phyloP scores from a whole-genome alignment of 2,888 invertebrate genomes.

The Campaea margaritaria region DNA sequence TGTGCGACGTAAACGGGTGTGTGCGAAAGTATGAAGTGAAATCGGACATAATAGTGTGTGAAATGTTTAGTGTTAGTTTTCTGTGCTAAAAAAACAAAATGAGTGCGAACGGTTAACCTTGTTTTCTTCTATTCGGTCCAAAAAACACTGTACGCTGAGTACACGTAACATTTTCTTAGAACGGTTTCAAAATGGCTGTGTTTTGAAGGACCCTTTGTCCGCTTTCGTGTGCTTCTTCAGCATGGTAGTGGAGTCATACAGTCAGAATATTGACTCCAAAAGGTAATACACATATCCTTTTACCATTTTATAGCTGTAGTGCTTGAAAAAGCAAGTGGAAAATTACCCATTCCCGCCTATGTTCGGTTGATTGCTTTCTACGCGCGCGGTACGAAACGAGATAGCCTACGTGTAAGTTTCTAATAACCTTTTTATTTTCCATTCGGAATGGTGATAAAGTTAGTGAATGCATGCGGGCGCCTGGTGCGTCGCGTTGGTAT shows the following conservation, averaged over 20 bases:
- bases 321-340: slow-evolving; percentile 66
- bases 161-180: slow-evolving; percentile 82
- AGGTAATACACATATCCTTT: slow-evolving; percentile 82
- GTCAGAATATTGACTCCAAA: slow-evolving; percentile 86
- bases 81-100: slow-evolving; percentile 79
- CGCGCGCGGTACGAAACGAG: slow-evolving; percentile 72
- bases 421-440: slow-evolving; percentile 69
- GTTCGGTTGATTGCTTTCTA: slow-evolving; percentile 79
- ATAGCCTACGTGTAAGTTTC: slow-evolving; percentile 80
- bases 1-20: slow-evolving; percentile 82
- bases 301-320: slow-evolving; percentile 53
- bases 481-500: slow-evolving; percentile 49
- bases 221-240: slow-evolving; percentile 87
- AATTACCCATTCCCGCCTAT: slow-evolving; percentile 76
- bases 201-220: slow-evolving; percentile 89
- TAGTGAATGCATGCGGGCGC: slow-evolving; percentile 50
- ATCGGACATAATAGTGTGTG: slow-evolving; percentile 82
- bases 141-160: slow-evolving; percentile 68
- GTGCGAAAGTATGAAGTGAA: slow-evolving; percentile 85
- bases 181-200: slow-evolving; percentile 90
- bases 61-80: slow-evolving; percentile 84
- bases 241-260: slow-evolving; percentile 88
- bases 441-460: slow-evolving; percentile 53
- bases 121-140: slow-evolving; percentile 55
- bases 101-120: slow-evolving; percentile 81